These are phyloP conservation scores for Lissonota sp. DNA, from an alignment of 2,888 invertebrate species.

Conservation along the genomic window DNA sequence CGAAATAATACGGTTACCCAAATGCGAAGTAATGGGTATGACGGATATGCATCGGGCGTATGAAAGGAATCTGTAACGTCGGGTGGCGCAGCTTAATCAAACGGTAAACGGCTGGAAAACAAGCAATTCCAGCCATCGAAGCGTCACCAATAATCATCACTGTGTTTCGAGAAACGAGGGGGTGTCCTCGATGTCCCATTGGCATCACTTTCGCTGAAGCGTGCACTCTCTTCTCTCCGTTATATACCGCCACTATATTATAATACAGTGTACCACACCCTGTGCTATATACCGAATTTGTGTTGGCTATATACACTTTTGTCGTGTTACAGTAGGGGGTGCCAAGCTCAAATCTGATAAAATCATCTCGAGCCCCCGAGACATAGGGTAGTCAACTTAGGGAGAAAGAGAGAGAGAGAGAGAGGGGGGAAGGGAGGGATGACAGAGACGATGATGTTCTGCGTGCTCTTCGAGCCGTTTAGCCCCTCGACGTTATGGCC, in stretches of 20 bases:
- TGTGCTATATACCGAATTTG: not conserved
- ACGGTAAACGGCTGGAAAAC: conserved; percentile 83
- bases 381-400: conserved; percentile 14
- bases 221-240: conserved; percentile 23
- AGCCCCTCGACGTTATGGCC: conserved; percentile 45
- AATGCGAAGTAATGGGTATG: conserved; percentile 18
- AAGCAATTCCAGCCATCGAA: conserved; percentile 79
- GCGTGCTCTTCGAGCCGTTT: conserved; percentile 33
- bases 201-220: conserved; percentile 41
- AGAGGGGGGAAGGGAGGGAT: conserved; percentile 11
- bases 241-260: conserved; percentile 11
- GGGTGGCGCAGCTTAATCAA: conserved; percentile 79
- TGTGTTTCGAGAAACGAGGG: conserved; percentile 46
- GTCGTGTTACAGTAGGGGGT: conserved; percentile 66
- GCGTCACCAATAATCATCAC: conserved; percentile 67
- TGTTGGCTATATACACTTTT: conserved; percentile 38
- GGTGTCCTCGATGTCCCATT: conserved; percentile 49
- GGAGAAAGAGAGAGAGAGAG: not conserved
- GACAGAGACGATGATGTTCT: conserved; percentile 46
- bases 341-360: conserved; percentile 81
- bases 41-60: conserved; percentile 23
- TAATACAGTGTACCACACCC: not conserved
- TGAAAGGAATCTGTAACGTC: conserved; percentile 51
- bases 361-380: conserved; percentile 80
- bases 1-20: conserved; percentile 30